Evolutionary conservation across 2,797 vertebrate genomes (phyloP).

Genomic region (Dicrostonyx torquatus): DNA sequence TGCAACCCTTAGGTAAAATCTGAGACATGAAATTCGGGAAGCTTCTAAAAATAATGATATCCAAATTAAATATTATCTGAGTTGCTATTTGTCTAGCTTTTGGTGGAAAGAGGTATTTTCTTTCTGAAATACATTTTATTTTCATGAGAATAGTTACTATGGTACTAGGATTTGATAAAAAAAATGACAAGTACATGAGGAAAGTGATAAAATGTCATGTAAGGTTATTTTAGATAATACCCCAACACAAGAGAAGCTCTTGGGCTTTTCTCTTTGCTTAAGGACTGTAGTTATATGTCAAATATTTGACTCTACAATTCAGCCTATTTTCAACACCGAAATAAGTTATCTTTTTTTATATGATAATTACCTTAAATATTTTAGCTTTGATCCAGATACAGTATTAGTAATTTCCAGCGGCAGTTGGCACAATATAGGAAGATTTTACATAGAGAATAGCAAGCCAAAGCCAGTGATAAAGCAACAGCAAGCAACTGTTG

Average conservation of each 20-base stretch:
- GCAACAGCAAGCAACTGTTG: neutral
- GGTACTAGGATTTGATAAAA: constrained; percentile 34
- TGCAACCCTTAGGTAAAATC: neutral
- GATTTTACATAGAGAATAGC: constrained; percentile 3
- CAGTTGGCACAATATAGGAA: neutral
- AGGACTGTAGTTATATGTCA: neutral
- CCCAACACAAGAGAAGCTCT: neutral
- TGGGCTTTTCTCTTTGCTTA: neutral
- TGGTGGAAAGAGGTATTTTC: neutral
- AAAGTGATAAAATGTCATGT: neutral
- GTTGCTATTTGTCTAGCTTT: constrained; percentile 13
- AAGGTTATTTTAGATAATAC: neutral
- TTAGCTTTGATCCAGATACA: constrained; percentile 1
- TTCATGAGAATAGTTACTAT: neutral
- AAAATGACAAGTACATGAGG: neutral
- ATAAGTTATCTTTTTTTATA: neutral
- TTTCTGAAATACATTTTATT: constrained; percentile 19
- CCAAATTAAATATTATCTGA: constrained; percentile 35
- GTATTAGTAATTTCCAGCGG: neutral
- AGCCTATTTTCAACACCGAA: constrained; percentile 43
- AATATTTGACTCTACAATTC: constrained; percentile 4
- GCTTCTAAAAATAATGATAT: neutral
- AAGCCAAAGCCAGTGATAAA: neutral
- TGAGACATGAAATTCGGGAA: constrained; percentile 46
- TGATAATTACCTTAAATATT: constrained; percentile 34